A percentile compares a stretch with the other conserved stretches of the same genome.
Conservation (phyloP, 1,140 invertebrate genomes). For the Teleogryllus occipitalis region DNA sequence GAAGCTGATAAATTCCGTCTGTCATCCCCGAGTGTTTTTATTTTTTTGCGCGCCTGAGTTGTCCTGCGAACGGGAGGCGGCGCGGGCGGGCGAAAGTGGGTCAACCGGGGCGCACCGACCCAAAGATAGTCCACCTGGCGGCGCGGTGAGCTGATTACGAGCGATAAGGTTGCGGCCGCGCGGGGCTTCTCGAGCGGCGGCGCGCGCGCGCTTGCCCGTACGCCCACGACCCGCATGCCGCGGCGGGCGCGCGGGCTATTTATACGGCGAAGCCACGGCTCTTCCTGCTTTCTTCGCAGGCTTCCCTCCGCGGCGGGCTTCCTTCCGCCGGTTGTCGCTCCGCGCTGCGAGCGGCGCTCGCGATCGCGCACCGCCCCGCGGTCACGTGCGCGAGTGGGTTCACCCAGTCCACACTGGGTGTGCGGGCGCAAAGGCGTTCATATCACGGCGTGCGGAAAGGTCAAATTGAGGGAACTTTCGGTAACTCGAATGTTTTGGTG, state of each 20-base stretch:
- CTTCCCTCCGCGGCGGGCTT: neutral
- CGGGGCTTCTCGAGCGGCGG: neutral
- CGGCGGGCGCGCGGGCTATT: neutral
- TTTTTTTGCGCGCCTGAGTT: neutral
- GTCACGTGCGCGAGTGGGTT: too few relatives aligned
- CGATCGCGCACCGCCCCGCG: too few relatives aligned
- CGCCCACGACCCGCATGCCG: neutral
- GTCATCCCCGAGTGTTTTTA: neutral
- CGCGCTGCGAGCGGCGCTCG: neutral
- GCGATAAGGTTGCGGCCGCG: neutral
- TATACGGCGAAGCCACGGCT: neutral
- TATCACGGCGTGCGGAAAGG: neutral
- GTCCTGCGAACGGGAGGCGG: neutral
- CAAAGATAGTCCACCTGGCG: too few relatives aligned
- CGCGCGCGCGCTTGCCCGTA: too few relatives aligned
- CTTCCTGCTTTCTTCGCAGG: neutral
- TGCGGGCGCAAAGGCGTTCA: neutral
- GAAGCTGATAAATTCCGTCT: neutral
- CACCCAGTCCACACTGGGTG: too few relatives aligned
- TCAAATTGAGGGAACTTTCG: neutral
- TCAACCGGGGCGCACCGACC: neutral
- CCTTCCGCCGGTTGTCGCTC: neutral
- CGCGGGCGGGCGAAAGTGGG: neutral
- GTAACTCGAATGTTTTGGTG: too few relatives aligned
- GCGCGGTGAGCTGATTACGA: neutral